A percentile compares a stretch with the other conserved stretches of the same genome.
Conservation (phyloP, 2,113 vertebrate species). For the Hippocampus guttulatus region DNA sequence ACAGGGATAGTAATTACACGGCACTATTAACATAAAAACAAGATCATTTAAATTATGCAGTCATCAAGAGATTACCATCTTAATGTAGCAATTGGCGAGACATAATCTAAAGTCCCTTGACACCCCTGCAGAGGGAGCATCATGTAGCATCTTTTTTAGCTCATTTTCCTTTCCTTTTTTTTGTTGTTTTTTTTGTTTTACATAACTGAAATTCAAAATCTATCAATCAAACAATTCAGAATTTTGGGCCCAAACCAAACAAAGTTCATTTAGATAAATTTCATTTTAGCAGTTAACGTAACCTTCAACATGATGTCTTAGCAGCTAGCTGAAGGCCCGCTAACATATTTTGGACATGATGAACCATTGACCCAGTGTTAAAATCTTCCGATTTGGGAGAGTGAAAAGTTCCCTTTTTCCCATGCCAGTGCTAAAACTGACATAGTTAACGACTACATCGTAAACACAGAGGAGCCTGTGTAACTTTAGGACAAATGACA, state of each 20-base stretch:
- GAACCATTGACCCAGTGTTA: not conserved
- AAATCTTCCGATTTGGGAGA: not conserved
- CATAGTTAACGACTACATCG: not conserved
- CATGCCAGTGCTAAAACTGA: not conserved
- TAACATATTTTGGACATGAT: not conserved
- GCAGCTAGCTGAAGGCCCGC: not conserved
- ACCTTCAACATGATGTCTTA: not conserved
- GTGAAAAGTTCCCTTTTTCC: not conserved
- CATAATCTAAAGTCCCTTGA: not conserved
- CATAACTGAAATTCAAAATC: not conserved
- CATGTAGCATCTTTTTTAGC: not conserved
- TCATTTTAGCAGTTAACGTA: not conserved
- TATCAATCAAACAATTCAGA: not conserved
- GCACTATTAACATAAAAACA: conserved; percentile 5
- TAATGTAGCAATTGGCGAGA: not conserved
- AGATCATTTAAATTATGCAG: not conserved
- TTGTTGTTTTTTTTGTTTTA: not conserved
- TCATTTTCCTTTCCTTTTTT: not conserved
- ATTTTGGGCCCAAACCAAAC: not conserved
- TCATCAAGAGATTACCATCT: not conserved
- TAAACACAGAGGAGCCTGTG: not conserved
- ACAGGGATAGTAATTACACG: conserved; percentile 1
- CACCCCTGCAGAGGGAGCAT: not conserved
- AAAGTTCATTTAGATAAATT: not conserved
- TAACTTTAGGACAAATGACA: not conserved